Percentiles rank a stretch among this genome's conserved stretches.
phyloP scores from a whole-genome alignment of 1,140 invertebrate genomes.

The Coboldia fuscipes region DNA sequence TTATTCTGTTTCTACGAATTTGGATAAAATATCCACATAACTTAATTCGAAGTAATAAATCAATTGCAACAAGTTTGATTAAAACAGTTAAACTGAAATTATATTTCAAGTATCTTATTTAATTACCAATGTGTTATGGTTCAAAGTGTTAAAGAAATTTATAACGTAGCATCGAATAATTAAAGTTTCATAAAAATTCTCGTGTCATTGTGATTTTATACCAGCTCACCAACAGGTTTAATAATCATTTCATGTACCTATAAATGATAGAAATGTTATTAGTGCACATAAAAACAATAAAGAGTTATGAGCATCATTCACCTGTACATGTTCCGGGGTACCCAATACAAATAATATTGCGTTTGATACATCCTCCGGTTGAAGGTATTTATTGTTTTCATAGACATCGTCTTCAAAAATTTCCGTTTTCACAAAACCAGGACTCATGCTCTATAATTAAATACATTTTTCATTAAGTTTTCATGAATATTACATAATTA shows the following conservation, averaged over 20 bases:
- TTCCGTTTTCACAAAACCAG: slow-evolving; percentile 31
- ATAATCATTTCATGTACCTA: no score
- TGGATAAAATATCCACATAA: no score
- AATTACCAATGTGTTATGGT: no score
- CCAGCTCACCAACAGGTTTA: slow-evolving; percentile 12
- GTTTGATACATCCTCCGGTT: slow-evolving; percentile 24
- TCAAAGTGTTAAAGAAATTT: no score
- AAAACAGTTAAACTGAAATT: no score
- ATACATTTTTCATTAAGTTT: slow-evolving; percentile 5
- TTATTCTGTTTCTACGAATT: no score
- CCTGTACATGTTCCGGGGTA: slow-evolving; percentile 24
- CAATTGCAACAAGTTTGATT: no score
- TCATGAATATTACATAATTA: neutral
- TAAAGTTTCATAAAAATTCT: no score
- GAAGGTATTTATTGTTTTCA: slow-evolving; percentile 12
- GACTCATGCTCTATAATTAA: slow-evolving; percentile 30
- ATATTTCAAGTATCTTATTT: no score
- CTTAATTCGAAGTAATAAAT: no score
- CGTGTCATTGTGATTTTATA: no score
- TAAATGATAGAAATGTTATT: slow-evolving; percentile 12
- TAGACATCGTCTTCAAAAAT: slow-evolving; percentile 14
- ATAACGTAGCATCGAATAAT: no score
- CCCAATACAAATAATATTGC: slow-evolving; percentile 27
- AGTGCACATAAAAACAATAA: neutral
- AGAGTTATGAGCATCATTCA: neutral